Conservation (phyloP, 2,113 vertebrate genomes). For the Ptychochromis oligacanthus region DNA sequence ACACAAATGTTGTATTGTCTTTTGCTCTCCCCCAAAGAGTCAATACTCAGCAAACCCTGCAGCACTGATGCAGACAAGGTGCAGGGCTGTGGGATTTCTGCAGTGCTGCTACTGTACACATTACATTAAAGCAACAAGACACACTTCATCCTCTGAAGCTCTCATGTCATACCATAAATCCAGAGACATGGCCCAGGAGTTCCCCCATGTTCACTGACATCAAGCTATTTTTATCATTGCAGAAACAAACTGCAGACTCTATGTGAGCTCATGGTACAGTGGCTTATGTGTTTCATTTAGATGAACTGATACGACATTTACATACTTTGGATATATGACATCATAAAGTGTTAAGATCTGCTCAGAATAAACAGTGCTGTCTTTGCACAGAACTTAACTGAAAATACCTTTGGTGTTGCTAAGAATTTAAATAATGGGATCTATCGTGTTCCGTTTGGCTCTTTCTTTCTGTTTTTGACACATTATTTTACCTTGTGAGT, state of each 20-base stretch:
- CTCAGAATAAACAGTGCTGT: neutral
- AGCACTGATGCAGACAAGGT: conserved; percentile 51
- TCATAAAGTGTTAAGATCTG: conserved; percentile 13
- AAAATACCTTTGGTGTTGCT: neutral
- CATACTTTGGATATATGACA: conserved; percentile 48
- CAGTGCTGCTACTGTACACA: conserved; percentile 43
- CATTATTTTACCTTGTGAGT: neutral
- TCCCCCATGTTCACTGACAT: neutral
- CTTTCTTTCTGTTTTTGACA: conserved; percentile 9
- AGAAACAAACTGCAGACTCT: conserved; percentile 30
- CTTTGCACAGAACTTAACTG: neutral
- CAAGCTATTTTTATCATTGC: conserved; percentile 16
- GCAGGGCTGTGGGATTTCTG: conserved; percentile 52
- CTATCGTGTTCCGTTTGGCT: conserved; percentile 28
- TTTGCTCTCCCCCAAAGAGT: conserved; percentile 28
- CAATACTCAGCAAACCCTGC: conserved; percentile 47
- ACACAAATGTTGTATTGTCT: conserved; percentile 17
- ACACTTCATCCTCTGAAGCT: conserved; percentile 10
- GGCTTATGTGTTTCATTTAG: conserved; percentile 44
- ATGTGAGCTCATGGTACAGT: conserved; percentile 4
- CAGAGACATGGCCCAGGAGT: conserved; percentile 21
- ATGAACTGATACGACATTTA: conserved; percentile 30
- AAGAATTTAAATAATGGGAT: conserved; percentile 32
- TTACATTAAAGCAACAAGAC: conserved; percentile 31
- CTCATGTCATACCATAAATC: conserved; percentile 18